Evolutionary conservation across 2,888 invertebrate species (phyloP), one percentile per base, ranked within the genome.

Genomic region (Plagodis pulveraria): DNA sequence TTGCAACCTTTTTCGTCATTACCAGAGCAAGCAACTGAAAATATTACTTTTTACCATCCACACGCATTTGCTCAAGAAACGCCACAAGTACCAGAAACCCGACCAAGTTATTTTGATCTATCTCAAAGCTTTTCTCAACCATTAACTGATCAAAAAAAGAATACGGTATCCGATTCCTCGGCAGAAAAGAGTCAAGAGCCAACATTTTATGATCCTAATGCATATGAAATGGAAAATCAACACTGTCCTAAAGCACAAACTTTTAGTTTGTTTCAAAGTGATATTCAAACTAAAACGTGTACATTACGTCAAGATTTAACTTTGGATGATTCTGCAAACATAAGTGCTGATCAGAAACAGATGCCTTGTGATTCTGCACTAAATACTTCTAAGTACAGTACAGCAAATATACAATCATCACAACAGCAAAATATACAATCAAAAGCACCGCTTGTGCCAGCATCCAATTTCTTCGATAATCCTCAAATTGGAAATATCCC

Each of bases 381-480:
- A 8, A 57, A 56, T 43, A 62, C 56, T 40, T 34, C 46, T 7
- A 62, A 62, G 38, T 56, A 57, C 47, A 62, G 50, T 40, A 34
- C 50, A n/a, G 35, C 38, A 38, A 48, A 38, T 51, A 62, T 57
- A 44, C 40, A 61, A 40, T 50, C 50, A 6, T 0, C 22, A 33
- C 22, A n/a, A 22, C 40, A 43, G 38, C 55, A 47, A 51, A 59
- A 43, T 22, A 32, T 41, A 48, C 52, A 36, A 40, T 50, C 62
- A 9, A 59, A 36, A 33, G 43, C 48, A 44, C 58, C 57, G 32
- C 50, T 64, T 4, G 46, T 60, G 35, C 58, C 70, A 43, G 64
- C 65, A 22, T 47, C 55, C 10, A 66, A 53, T 51, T 68, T 66
- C 46, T 68, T 66, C 32, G 63, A 68, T 46, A 59, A 48, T 8